A percentile compares a stretch with the other conserved stretches of the same genome.
phyloP scores from a whole-genome alignment of 2,888 invertebrate genomes.

The Mantis religiosa region DNA sequence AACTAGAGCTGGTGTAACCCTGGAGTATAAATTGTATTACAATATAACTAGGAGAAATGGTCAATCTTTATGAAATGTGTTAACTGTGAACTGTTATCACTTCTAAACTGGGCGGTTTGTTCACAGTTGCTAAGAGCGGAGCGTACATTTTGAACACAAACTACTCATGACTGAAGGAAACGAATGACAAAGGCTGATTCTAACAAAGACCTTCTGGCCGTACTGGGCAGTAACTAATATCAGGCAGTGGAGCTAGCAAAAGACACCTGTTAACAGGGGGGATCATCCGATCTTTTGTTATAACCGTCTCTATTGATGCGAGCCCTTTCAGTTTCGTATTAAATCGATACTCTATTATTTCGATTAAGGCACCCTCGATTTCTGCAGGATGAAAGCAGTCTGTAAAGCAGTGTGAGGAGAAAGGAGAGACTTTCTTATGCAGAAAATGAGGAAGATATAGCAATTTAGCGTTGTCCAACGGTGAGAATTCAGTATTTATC shows the following conservation, averaged over 20 bases:
- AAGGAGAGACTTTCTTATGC: too few relatives aligned
- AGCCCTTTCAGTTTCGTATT: neutral
- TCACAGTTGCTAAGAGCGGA: too few relatives aligned
- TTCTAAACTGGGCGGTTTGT: too few relatives aligned
- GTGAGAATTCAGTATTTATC: too few relatives aligned
- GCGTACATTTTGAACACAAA: too few relatives aligned
- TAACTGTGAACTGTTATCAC: too few relatives aligned
- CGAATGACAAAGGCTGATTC: neutral
- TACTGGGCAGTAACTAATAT: neutral
- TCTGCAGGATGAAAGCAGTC: neutral
- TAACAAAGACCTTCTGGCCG: neutral
- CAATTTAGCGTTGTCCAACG: too few relatives aligned
- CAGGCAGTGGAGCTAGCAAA: neutral
- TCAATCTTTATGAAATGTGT: too few relatives aligned
- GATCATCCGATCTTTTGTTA: neutral
- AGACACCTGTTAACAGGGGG: neutral
- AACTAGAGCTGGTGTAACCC: too few relatives aligned
- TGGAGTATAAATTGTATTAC: too few relatives aligned
- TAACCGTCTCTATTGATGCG: neutral
- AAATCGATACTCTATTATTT: neutral
- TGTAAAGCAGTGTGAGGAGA: neutral
- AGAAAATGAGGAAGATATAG: too few relatives aligned
- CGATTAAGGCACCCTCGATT: neutral
- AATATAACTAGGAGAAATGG: too few relatives aligned
- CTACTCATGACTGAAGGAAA: neutral